Evolutionary conservation across 2,888 invertebrate genomes (phyloP).

Genomic region (Lampropteryx suffumata): DNA sequence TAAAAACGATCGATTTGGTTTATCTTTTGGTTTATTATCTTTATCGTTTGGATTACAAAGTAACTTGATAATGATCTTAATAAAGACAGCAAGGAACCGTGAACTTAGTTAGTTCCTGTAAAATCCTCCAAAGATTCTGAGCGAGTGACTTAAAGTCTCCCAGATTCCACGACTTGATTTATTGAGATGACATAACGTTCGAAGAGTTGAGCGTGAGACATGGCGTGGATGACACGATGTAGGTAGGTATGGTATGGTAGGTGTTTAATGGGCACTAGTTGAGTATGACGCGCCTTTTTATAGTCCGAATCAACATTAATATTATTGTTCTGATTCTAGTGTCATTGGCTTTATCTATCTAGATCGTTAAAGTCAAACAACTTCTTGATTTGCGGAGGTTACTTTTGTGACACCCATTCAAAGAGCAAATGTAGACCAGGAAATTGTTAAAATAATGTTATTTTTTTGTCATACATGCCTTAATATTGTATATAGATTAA

Average conservation of each 20-base stretch:
- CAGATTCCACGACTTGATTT: conserved; percentile 2
- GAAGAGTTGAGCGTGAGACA: conserved; percentile 8
- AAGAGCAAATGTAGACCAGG: too few relatives aligned
- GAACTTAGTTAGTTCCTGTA: too few relatives aligned
- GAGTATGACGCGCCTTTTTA: conserved; percentile 21
- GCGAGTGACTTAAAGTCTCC: too few relatives aligned
- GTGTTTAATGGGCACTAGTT: conserved; percentile 24
- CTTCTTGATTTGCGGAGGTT: not conserved
- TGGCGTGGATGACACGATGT: conserved; percentile 17
- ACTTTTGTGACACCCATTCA: too few relatives aligned
- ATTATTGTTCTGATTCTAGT: conserved; percentile 4
- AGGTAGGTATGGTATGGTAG: conserved; percentile 8
- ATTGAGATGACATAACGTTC: conserved; percentile 18
- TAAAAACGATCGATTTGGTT: conserved; percentile 22
- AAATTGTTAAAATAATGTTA: too few relatives aligned
- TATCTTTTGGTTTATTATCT: not conserved
- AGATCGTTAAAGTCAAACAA: not conserved
- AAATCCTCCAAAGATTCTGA: too few relatives aligned
- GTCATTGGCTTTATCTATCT: conserved; percentile 1
- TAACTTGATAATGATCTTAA: too few relatives aligned
- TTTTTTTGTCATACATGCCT: too few relatives aligned
- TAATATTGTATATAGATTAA: too few relatives aligned
- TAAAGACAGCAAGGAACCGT: too few relatives aligned
- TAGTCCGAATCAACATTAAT: conserved; percentile 14
- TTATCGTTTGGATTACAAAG: not conserved